Base-by-base conservation (phyloP, 2,113 vertebrate genomes). In the Myodes glareolus region DNA sequence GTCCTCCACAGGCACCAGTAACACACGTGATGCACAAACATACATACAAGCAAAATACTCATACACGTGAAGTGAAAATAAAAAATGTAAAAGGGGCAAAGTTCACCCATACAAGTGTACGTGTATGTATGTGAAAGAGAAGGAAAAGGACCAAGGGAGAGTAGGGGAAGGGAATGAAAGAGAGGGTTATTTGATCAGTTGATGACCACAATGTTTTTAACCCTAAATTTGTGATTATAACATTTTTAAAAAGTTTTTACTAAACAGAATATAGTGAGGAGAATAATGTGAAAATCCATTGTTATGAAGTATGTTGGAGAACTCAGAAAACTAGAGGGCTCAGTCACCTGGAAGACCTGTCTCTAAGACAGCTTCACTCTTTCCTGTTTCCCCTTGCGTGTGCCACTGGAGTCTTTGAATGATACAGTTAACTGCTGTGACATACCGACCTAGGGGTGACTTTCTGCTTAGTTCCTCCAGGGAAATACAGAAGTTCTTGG, bases 281-380 rank as follows among this genome's bases (percentile, higher is more conserved):
- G 78, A 94, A 98, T 98, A 98, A 98, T 98, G 96, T 98, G 93
- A 97, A 98, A 98, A 98, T 98, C 98, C 97, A 94, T 98, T 98
- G 98, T 98, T 97, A 98, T 98, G 98, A 98, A 97, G 95, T 98
- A 94, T 97, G 95, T 96, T 98, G 97, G 96, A 98, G 97, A 97
- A 81, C 98, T 98, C 92, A 97, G 98, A 98, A 98, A 98, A 98
- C 89, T 96, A 96, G 96, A 98, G 96, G 97, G 98, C 97, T 98
- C 98, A 98, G 98, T 98, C 98, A 98, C 97, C 98, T 97, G 98
- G 98, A 99, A 99, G 98, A 96, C 98, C 98, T 97, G 96, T 98
- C 96, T 98, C 76, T 80, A 94, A 97, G 98, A 98, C 98, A 96
- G 98, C 97, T 97, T 97, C 98, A 97, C 90, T 98, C 90, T 97